phyloP scores from a whole-genome alignment of 2,113 vertebrate species.

The Agapornis roseicollis region DNA sequence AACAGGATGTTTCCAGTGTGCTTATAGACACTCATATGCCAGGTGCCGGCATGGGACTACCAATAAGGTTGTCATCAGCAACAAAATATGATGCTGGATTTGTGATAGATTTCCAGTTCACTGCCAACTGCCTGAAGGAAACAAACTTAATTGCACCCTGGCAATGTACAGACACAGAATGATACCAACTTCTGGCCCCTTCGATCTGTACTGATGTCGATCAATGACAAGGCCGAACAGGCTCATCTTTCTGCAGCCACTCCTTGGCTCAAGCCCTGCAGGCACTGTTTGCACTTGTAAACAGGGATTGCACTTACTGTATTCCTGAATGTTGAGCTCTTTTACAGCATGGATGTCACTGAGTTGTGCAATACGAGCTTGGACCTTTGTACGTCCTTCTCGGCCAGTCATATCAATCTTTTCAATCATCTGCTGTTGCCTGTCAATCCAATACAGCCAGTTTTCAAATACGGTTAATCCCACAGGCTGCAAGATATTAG shows the following conservation, averaged over 20 bases:
- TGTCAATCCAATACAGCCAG: conserved; percentile 98
- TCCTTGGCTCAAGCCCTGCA: background rate
- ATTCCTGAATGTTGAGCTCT: conserved; percentile 89
- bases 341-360: conserved; percentile 97
- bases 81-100: background rate
- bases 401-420: conserved; percentile 92
- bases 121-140: background rate
- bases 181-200: background rate
- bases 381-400: conserved; percentile 94
- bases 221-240: background rate
- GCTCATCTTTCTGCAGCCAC: background rate
- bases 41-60: background rate
- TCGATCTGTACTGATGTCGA: background rate
- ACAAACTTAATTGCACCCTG: background rate
- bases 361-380: conserved; percentile 91
- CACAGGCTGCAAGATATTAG: conserved; percentile 95
- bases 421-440: conserved; percentile 98
- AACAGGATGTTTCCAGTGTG: background rate
- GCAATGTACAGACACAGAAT: background rate
- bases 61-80: background rate
- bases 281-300: background rate
- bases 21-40: background rate
- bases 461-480: conserved; percentile 93
- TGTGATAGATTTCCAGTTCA: background rate
- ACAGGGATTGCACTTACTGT: conserved; percentile 79